phyloP scores from a whole-genome alignment of 2,797 vertebrate genomes.

The Xenopus petersii region DNA sequence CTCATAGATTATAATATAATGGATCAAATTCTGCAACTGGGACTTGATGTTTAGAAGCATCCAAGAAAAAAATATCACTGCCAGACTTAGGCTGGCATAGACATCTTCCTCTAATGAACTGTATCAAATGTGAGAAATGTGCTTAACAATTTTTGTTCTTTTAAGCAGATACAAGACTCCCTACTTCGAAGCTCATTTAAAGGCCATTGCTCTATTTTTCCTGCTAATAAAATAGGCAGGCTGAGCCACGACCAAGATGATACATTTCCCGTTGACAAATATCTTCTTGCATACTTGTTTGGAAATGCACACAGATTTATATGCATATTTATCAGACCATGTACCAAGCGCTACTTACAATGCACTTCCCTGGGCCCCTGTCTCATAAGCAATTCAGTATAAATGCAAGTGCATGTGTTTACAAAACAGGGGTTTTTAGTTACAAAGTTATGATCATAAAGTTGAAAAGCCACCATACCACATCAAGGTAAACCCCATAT shows the following conservation, averaged over 20 bases:
- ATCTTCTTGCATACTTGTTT: too few relatives aligned
- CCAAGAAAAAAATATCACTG: constrained; percentile 25
- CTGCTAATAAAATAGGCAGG: background rate
- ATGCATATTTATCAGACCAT: too few relatives aligned
- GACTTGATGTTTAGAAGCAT: constrained; percentile 17
- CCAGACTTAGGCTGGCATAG: constrained; percentile 27
- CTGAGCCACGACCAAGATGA: background rate
- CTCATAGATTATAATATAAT: constrained; percentile 34
- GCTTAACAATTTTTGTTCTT: constrained; percentile 43
- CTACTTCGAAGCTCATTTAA: background rate
- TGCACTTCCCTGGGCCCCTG: too few relatives aligned
- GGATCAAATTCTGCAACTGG: constrained; percentile 35
- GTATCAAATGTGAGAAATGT: constrained; percentile 46
- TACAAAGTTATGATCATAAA: too few relatives aligned
- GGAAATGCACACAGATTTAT: too few relatives aligned
- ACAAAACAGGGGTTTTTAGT: too few relatives aligned
- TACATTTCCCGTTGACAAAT: background rate
- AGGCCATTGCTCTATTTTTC: background rate
- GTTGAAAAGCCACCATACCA: too few relatives aligned
- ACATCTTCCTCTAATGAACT: constrained; percentile 42
- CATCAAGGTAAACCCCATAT: too few relatives aligned
- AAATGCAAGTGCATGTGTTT: too few relatives aligned
- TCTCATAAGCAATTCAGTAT: too few relatives aligned
- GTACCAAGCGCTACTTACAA: too few relatives aligned
- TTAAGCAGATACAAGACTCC: constrained; percentile 17